Evolutionary conservation across 2,113 vertebrate species (phyloP), one percentile per base, ranked within the genome.

Genomic region (Turdus rufiventris): DNA sequence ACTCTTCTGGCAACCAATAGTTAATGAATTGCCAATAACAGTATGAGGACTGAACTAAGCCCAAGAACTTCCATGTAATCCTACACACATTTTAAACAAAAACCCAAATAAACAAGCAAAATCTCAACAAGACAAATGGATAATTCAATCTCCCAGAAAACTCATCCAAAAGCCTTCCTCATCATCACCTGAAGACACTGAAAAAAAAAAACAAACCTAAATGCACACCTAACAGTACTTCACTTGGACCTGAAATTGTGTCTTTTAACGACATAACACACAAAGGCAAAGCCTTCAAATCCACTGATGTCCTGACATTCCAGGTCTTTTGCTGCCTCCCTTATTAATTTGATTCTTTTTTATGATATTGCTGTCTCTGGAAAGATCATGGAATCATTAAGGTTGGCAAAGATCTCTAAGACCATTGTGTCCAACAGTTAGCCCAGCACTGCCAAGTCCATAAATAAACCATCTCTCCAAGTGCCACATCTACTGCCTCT

Each of bases 261-360:
- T 60, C 57, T 76, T 31, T 77, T 65, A 66, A 66, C 10, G 60
- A 63, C 60, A 62, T 12, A 62, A 67, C 38, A 62, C 38, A 62
- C 26, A 26, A 62, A 42, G 60, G 38, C 38, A 62, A 62, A 62
- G 60, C 25, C 26, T 62, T 62, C 26, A 62, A 62, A 38, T 40
- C 36, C 36, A 42, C 58, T 56, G 17, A 75, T 45, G 58, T 70
- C 61, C 34, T 85, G 45, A 58, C 54, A n/a, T 18, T 62, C 50
- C 14, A 71, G 36, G 15, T 54, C 5, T 5, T 21, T 62, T 53
- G 16, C 12, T 79, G 18, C 8, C 40, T 56, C 48, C 21, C 36
- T 47, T 47, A 21, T 21, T 47, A 47, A 67, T 88, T 91, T 68
- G 65, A 33, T 91, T 93, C 72, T 95, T 96, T 89, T 86, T 75